phyloP scores from a whole-genome alignment of 2,888 invertebrate genomes.

The Phlogophora meticulosa region DNA sequence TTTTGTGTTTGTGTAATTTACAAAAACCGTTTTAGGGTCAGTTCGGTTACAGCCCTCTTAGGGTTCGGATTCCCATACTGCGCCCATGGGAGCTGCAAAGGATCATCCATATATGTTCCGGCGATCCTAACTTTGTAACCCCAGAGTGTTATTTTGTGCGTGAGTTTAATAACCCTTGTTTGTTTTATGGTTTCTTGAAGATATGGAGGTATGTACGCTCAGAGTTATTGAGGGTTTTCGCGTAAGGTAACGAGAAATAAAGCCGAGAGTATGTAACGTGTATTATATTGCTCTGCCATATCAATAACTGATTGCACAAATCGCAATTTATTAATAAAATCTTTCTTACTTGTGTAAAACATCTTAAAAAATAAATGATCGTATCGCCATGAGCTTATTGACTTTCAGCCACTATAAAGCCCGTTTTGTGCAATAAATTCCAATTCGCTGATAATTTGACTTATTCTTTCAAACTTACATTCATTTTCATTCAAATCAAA shows the following conservation, averaged over 20 bases:
- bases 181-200: conserved; percentile 42
- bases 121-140: conserved; percentile 45
- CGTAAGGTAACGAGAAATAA: neutral
- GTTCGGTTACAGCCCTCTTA: conserved; percentile 49
- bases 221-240: conserved; percentile 4
- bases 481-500: no score
- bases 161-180: conserved; percentile 55
- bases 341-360: neutral
- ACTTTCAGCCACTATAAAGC: no score
- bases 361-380: conserved; percentile 11
- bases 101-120: conserved; percentile 53
- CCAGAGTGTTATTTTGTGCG: conserved; percentile 42
- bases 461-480: no score
- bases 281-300: neutral
- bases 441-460: no score
- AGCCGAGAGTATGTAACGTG: neutral
- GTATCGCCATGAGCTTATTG: no score
- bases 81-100: conserved; percentile 55
- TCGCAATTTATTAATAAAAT: neutral
- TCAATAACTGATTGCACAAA: neutral
- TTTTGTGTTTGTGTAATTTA: conserved; percentile 62
- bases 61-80: conserved; percentile 36
- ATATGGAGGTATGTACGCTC: conserved; percentile 13
- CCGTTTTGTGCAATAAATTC: no score
- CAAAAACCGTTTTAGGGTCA: conserved; percentile 65